phyloP scores from a whole-genome alignment of 2,797 vertebrate genomes.

The Parotocinclus haroldoi region DNA sequence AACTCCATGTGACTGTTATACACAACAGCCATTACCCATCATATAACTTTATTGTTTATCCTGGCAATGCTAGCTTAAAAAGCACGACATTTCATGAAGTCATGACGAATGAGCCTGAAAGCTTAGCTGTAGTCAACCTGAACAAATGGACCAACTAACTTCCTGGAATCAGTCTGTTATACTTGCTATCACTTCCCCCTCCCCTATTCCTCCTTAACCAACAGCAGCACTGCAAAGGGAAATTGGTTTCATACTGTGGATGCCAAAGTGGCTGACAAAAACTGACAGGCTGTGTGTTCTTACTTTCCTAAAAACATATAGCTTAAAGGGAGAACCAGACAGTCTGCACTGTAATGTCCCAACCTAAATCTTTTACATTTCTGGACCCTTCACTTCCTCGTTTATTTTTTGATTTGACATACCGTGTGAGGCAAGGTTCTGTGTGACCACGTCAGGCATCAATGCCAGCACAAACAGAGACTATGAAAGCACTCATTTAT shows the following conservation, averaged over 20 bases:
- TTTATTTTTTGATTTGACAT: constrained; percentile 25
- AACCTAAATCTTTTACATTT: constrained; percentile 1
- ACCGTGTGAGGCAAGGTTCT: constrained; percentile 18
- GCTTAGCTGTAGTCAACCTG: too few species aligned
- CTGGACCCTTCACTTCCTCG: constrained; percentile 15
- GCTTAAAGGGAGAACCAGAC: constrained; percentile 12
- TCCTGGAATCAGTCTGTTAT: background rate
- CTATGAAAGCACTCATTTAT: constrained; percentile 50
- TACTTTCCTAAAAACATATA: background rate
- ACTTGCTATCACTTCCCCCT: background rate
- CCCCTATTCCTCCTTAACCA: background rate
- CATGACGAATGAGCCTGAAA: too few species aligned
- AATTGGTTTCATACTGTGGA: background rate
- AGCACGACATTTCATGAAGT: too few species aligned
- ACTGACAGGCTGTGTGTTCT: background rate
- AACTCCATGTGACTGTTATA: too few species aligned
- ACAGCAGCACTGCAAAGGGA: background rate
- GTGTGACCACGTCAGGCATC: constrained; percentile 18
- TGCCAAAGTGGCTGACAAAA: background rate
- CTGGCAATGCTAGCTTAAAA: too few species aligned
- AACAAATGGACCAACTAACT: background rate
- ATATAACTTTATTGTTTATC: too few species aligned
- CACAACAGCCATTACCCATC: too few species aligned
- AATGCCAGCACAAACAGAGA: constrained; percentile 44
- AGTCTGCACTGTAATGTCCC: constrained; percentile 11